These are phyloP conservation scores for Phalacrocorax aristotelis DNA, from an alignment of 2,113 vertebrate species.

Conservation along the genomic window DNA sequence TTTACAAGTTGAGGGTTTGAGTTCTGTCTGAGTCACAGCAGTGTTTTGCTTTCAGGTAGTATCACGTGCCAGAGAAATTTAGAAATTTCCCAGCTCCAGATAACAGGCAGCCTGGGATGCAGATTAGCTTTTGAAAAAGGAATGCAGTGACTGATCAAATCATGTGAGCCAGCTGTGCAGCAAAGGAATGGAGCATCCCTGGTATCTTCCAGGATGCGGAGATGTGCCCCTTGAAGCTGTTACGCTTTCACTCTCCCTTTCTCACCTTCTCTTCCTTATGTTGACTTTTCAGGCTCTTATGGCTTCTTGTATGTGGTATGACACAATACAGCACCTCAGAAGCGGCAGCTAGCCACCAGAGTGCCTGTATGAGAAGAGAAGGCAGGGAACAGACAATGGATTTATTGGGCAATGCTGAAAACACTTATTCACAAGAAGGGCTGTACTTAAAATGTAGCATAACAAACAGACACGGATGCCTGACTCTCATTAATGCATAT, in stretches of 20 bases:
- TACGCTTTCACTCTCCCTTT: not conserved
- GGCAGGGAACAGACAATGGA: not conserved
- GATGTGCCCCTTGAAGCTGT: not conserved
- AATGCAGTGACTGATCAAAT: not conserved
- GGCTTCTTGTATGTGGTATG: not conserved
- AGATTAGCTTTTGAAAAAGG: not conserved
- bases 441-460: not conserved
- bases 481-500: not conserved
- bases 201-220: not conserved
- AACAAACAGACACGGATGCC: not conserved
- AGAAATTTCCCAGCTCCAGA: not conserved
- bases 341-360: not conserved
- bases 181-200: not conserved
- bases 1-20: not conserved
- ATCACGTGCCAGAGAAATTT: rapidly evolving
- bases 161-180: not conserved
- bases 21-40: not conserved
- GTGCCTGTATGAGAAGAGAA: not conserved
- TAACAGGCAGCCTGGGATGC: not conserved
- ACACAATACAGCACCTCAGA: not conserved
- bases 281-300: not conserved
- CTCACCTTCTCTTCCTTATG: not conserved
- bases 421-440: not conserved
- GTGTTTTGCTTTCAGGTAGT: not conserved
- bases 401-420: not conserved